Evolutionary conservation across 1,140 invertebrate species (phyloP), one percentile per base, ranked within the genome.

Genomic region (Drosophila quadrilineata): DNA sequence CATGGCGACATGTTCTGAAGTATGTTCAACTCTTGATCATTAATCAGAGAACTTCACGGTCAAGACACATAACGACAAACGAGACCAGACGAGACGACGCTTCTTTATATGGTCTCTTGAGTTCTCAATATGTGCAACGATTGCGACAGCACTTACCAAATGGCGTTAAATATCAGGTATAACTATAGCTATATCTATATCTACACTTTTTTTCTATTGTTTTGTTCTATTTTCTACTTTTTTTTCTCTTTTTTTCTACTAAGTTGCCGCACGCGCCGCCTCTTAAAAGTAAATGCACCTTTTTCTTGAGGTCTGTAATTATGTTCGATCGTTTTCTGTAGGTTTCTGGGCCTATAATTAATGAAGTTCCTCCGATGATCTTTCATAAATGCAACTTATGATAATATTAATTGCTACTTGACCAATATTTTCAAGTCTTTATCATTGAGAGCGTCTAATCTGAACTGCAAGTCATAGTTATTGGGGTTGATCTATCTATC

Each of bases 31-130:
- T 14, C 29, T 6, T 21, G 52, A 70, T 66, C 76, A 82, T 82
- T 82, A 84, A 82, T 82, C 77, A 82, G 41, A 10, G 33, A 36
- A 68, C 57, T 69, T 72, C 74, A 76, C 69, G 74, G 74, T 52
- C 74, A 56, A 60, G 48, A 53, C 28, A 36, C 45, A 38, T n/a
- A n/a, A n/a, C n/a, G n/a, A n/a, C n/a, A n/a, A n/a, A n/a, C n/a
- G n/a, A n/a, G 60, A 52, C 50, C 22, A 66, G 28, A 26, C 22
- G 22, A 54, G 43, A 40, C 48, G 36, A 57, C 26, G 43, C 49
- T 36, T 71, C 71, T 71, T 36, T 70, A 62, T 75, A 80, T 67
- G 75, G 76, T 16, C 26, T 59, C 63, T 77, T 29, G 14, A 31
- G 17, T 31, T 49, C 62, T 45, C 49, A 50, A 65, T 49, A 58